Conservation (phyloP, 2,113 vertebrate species). For the Anser brachyrhynchus region DNA sequence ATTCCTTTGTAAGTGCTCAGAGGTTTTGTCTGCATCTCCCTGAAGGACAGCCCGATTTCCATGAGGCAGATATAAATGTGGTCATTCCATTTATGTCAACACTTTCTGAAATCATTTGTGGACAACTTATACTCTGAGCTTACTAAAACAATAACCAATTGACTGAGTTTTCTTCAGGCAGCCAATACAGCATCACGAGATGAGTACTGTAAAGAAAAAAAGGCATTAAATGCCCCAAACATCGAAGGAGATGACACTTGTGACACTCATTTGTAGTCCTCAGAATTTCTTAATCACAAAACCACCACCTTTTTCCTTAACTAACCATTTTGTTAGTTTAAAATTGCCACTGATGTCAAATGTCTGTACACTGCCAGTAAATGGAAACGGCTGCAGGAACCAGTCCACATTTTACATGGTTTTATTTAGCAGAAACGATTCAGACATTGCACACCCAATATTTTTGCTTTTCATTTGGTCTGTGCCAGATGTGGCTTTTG, state of each 20-base stretch:
- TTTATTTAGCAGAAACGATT: neutral
- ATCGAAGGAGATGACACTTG: no score
- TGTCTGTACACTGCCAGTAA: neutral
- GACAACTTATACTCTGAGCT: neutral
- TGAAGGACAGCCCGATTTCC: neutral
- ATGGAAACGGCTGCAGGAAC: neutral
- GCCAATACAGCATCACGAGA: no score
- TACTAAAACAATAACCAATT: neutral
- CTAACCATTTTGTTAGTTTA: no score
- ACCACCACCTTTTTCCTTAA: no score
- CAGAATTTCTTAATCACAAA: no score
- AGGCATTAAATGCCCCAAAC: no score
- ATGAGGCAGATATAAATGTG: neutral
- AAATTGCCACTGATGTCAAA: neutral
- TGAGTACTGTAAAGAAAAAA: no score
- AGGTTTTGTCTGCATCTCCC: neutral
- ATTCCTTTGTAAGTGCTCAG: neutral
- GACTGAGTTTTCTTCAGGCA: no score
- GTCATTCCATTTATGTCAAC: neutral
- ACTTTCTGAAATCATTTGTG: neutral
- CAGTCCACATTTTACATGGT: neutral
- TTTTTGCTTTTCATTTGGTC: neutral
- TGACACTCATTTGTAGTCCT: no score
- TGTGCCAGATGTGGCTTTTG: neutral
- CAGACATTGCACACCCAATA: neutral